Conservation (phyloP, 92 coral and sea anemone species). For the Hydrozoanthus gracilis region DNA sequence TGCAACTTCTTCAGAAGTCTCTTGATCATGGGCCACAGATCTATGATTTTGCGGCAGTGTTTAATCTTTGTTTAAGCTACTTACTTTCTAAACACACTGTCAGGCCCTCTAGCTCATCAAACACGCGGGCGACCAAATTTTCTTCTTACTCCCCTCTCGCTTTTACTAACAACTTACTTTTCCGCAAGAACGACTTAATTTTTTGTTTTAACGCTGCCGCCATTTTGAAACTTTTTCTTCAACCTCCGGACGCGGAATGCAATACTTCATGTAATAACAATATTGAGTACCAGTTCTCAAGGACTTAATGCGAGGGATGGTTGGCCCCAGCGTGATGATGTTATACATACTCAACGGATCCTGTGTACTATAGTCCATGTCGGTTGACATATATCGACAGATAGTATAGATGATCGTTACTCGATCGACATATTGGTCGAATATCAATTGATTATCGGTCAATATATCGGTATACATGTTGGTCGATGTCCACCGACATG, state of each 20-base stretch:
- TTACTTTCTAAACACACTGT: not conserved
- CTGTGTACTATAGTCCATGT: too few species aligned
- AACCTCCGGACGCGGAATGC: not conserved
- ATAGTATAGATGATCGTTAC: too few species aligned
- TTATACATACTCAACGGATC: too few species aligned
- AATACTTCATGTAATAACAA: constrained; percentile 27
- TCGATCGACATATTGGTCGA: too few species aligned
- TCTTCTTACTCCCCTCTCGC: not conserved
- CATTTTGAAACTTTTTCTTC: not conserved
- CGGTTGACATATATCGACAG: too few species aligned
- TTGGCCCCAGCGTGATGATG: constrained; percentile 26
- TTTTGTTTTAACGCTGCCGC: constrained; percentile 11
- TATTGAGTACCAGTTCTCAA: constrained; percentile 25
- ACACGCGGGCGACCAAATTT: not conserved
- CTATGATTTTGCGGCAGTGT: not conserved
- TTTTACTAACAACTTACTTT: not conserved
- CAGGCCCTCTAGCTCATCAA: not conserved
- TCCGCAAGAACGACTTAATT: not conserved
- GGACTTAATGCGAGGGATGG: not conserved
- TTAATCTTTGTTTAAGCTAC: not conserved
- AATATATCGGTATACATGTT: too few species aligned
- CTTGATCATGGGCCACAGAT: not conserved
- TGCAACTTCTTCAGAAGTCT: not conserved
- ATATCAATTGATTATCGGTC: too few species aligned
- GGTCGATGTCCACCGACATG: too few species aligned